phyloP scores from a whole-genome alignment of 2,797 vertebrate genomes.

The Calcarius lapponicus region DNA sequence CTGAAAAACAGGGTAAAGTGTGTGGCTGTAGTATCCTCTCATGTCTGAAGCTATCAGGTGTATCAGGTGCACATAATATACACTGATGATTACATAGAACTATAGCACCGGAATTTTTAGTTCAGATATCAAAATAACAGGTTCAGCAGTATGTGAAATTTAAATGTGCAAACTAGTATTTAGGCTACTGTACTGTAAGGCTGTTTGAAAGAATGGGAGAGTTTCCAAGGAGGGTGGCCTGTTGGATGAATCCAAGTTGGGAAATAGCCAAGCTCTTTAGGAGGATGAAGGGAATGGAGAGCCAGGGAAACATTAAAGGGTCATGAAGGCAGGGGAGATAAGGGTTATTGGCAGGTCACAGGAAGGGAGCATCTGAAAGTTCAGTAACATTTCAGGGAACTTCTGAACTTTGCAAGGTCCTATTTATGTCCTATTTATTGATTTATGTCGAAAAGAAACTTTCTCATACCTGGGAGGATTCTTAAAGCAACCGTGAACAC shows the following conservation, averaged over 20 bases:
- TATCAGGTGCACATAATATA: not conserved
- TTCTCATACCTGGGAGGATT: constrained; percentile 16
- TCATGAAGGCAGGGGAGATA: constrained; percentile 18
- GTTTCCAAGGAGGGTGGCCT: constrained; percentile 25
- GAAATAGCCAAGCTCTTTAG: constrained; percentile 32
- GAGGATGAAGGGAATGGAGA: constrained; percentile 13
- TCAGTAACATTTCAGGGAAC: constrained; percentile 34
- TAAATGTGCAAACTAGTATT: not conserved
- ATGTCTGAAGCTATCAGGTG: constrained; percentile 10
- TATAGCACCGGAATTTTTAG: not conserved
- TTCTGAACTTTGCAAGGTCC: constrained; percentile 15
- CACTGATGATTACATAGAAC: not conserved
- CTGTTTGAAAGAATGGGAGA: constrained; percentile 30
- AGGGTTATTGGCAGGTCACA: constrained; percentile 31
- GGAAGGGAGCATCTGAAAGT: constrained; percentile 25
- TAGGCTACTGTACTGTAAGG: not conserved
- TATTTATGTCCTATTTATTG: constrained; percentile 15
- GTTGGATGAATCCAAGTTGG: constrained; percentile 4
- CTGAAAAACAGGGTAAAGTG: not conserved
- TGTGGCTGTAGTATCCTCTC: not conserved
- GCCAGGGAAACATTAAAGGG: constrained; percentile 40
- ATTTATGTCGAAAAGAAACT: not conserved
- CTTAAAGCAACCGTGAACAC: constrained; percentile 30
- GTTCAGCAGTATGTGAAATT: not conserved
- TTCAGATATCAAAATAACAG: not conserved